Evolutionary conservation across 2,113 vertebrate species (phyloP).

Genomic region (Mungos mungo): DNA sequence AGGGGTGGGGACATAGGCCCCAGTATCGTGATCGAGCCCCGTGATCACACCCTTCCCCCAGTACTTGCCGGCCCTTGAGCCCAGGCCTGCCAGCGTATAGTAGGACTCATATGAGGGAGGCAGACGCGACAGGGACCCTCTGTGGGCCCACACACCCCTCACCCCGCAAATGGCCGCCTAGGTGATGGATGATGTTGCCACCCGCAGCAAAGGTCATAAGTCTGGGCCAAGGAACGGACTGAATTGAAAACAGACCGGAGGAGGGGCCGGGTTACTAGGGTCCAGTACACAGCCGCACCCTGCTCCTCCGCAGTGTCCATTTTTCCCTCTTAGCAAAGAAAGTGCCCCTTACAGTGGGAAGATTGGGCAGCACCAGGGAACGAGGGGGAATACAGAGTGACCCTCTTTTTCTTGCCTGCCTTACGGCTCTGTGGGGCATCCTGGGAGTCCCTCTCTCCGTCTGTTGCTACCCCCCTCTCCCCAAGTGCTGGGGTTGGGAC

Average conservation of each 20-base stretch:
- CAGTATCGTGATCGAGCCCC: background rate
- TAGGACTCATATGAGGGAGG: background rate
- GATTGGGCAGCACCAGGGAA: background rate
- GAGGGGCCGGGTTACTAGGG: background rate
- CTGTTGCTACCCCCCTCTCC: background rate
- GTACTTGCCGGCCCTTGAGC: accelerated
- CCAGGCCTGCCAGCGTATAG: accelerated
- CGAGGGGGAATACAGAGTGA: background rate
- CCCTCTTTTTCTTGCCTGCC: background rate
- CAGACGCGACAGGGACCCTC: background rate
- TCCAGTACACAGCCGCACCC: background rate
- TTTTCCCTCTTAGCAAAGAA: background rate
- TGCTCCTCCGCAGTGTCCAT: background rate
- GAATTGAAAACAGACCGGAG: slow-evolving; percentile 67
- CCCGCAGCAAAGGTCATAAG: slow-evolving; percentile 74
- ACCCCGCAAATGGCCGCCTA: background rate
- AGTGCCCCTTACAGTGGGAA: background rate
- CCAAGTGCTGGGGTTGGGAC: background rate
- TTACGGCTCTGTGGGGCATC: background rate
- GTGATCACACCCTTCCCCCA: accelerated
- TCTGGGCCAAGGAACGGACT: slow-evolving; percentile 70
- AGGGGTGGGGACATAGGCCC: background rate
- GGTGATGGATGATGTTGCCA: slow-evolving; percentile 74
- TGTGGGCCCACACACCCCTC: background rate
- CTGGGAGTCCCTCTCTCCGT: background rate